Conservation (phyloP, 2,797 vertebrate species). For the Iguana delicatissima region DNA sequence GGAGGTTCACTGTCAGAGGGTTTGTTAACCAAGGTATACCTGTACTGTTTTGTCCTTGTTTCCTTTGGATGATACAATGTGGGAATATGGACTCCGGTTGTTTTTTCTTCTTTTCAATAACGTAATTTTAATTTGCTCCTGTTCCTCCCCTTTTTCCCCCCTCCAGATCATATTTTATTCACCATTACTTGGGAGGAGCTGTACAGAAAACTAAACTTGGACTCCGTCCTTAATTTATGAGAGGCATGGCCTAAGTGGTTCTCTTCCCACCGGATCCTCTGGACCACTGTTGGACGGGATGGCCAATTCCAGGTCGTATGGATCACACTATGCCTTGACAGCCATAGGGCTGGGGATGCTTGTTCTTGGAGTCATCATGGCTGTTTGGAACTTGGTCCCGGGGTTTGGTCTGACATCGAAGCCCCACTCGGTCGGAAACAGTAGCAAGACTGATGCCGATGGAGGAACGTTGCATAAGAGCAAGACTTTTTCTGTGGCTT, state of each 20-base stretch:
- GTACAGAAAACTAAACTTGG: background rate
- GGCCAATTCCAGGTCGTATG: slow-evolving; percentile 82
- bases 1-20: too few relatives aligned
- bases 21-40: too few relatives aligned
- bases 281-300: slow-evolving; percentile 52
- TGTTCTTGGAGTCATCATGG: slow-evolving; percentile 94
- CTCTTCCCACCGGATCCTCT: fast-evolving
- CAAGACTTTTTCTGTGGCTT: slow-evolving; percentile 91
- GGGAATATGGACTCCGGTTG: too few relatives aligned
- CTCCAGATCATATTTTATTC: background rate
- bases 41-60: too few relatives aligned
- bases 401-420: slow-evolving; percentile 61
- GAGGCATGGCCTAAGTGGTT: slow-evolving; percentile 12
- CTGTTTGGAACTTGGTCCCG: slow-evolving; percentile 93
- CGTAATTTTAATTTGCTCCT: too few relatives aligned
- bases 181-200: background rate
- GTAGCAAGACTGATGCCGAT: slow-evolving; percentile 68
- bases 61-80: too few relatives aligned
- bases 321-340: slow-evolving; percentile 93
- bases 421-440: slow-evolving; percentile 65
- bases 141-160: background rate
- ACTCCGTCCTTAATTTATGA: fast-evolving
- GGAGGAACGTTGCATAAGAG: slow-evolving; percentile 68
- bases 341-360: slow-evolving; percentile 94
- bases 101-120: too few relatives aligned